Conservation (phyloP, 2,888 invertebrate genomes). For the Hemaris fuciformis region DNA sequence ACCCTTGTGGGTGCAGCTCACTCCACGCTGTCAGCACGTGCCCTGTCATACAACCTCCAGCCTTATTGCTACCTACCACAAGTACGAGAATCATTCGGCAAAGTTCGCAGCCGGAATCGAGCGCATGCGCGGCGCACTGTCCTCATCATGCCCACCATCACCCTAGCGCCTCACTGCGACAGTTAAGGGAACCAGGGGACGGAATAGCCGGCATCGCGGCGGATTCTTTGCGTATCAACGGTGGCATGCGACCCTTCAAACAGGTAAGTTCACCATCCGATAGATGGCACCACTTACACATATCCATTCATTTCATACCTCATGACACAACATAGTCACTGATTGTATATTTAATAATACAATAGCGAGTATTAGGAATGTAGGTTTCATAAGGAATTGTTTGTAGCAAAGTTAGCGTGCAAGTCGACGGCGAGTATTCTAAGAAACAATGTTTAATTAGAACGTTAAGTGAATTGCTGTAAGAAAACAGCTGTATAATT, state of each 20-base stretch:
- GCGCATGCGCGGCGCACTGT: conserved; percentile 84
- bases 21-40: conserved; percentile 83
- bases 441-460: conserved; percentile 47
- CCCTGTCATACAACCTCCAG: conserved; percentile 85
- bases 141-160: conserved; percentile 85
- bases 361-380: background rate
- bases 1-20: conserved; percentile 82
- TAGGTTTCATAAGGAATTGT: background rate
- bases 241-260: conserved; percentile 97
- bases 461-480: conserved; percentile 46
- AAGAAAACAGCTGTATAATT: conserved; percentile 50
- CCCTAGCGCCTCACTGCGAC: conserved; percentile 92
- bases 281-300: conserved; percentile 61
- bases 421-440: conserved; percentile 14
- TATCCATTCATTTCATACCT: conserved; percentile 21
- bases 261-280: conserved; percentile 85
- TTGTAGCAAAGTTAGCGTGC: background rate
- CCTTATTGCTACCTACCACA: conserved; percentile 86
- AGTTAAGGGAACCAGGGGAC: conserved; percentile 90
- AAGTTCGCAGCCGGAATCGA: conserved; percentile 92
- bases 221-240: conserved; percentile 97
- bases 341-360: background rate
- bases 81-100: conserved; percentile 92
- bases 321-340: background rate
- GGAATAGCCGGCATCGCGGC: conserved; percentile 97